phyloP scores from a whole-genome alignment of 1,140 invertebrate species.

The Lepeophtheirus salmonis region DNA sequence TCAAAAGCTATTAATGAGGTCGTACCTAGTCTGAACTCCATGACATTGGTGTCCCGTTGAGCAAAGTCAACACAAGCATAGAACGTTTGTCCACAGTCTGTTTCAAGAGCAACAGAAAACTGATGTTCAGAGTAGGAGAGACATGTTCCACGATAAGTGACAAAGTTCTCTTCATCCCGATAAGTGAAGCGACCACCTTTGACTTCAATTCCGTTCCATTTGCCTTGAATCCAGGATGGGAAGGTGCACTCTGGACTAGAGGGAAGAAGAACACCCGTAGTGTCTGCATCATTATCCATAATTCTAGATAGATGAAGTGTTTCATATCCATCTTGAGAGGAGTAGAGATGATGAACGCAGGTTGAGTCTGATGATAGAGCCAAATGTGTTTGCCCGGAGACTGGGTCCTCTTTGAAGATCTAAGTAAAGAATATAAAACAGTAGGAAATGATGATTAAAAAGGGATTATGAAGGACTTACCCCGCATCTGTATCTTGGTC shows the following conservation, averaged over 20 bases:
- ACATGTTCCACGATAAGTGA: conserved; percentile 33
- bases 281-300: conserved; percentile 3
- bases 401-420: conserved; percentile 38
- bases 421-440: conserved; percentile 25
- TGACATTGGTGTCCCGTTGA: conserved; percentile 39
- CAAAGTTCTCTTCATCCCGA: conserved; percentile 41
- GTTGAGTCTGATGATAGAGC: conserved; percentile 46
- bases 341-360: conserved; percentile 38
- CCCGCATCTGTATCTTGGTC: conserved; percentile 44
- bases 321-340: conserved; percentile 39
- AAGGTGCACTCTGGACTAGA: conserved; percentile 32
- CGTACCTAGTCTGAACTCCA: conserved; percentile 42
- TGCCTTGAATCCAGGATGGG: conserved; percentile 43
- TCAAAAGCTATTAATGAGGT: no score
- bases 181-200: conserved; percentile 39
- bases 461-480: conserved; percentile 32
- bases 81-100: conserved; percentile 29
- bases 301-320: conserved; percentile 34
- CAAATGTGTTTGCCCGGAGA: conserved; percentile 37
- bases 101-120: conserved; percentile 33
- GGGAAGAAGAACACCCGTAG: conserved; percentile 22
- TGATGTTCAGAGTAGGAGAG: conserved; percentile 30
- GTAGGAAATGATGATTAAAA: neutral
- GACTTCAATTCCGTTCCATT: conserved; percentile 43
- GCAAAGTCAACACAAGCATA: conserved; percentile 43